Percentiles rank a stretch among this genome's conserved stretches.
phyloP scores from a whole-genome alignment of 37 sponge, comb jelly and placozoan genomes.

The Aplysina aerophoba region DNA sequence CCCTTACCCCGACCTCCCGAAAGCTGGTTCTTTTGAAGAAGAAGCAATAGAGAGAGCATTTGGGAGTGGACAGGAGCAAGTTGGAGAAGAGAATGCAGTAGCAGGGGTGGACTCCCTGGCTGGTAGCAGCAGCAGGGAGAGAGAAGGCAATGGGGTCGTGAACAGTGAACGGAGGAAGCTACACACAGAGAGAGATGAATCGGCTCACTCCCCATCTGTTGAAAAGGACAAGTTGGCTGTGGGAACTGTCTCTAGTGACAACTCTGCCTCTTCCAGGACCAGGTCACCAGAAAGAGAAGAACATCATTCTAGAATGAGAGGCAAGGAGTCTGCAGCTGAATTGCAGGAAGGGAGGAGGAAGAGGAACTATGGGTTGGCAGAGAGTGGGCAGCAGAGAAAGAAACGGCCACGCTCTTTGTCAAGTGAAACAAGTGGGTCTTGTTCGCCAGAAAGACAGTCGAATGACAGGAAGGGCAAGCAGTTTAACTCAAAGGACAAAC shows the following conservation, averaged over 20 bases:
- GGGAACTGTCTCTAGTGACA: no score
- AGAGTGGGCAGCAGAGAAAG: background rate
- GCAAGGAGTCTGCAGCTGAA: no score
- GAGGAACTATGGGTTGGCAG: background rate
- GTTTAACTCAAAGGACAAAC: background rate
- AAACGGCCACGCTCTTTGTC: background rate
- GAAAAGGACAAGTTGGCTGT: no score
- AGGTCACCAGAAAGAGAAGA: no score
- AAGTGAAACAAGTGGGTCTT: background rate
- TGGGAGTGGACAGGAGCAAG: background rate
- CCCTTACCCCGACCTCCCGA: background rate
- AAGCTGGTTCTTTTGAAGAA: background rate
- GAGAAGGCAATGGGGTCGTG: no score
- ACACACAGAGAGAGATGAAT: no score
- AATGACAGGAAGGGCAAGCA: background rate
- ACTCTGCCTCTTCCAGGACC: no score
- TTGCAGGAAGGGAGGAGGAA: no score
- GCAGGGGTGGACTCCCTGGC: background rate
- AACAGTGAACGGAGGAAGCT: no score
- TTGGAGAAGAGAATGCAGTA: background rate
- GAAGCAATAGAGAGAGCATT: conserved; percentile 1
- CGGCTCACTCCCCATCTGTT: no score
- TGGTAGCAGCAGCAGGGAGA: background rate
- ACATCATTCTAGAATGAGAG: no score
- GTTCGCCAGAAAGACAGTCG: background rate